A percentile compares a stretch with the other conserved stretches of the same genome.
phyloP scores from a whole-genome alignment of 37 sponge, comb jelly and placozoan genomes.

The Mnemiopsis leidyi region DNA sequence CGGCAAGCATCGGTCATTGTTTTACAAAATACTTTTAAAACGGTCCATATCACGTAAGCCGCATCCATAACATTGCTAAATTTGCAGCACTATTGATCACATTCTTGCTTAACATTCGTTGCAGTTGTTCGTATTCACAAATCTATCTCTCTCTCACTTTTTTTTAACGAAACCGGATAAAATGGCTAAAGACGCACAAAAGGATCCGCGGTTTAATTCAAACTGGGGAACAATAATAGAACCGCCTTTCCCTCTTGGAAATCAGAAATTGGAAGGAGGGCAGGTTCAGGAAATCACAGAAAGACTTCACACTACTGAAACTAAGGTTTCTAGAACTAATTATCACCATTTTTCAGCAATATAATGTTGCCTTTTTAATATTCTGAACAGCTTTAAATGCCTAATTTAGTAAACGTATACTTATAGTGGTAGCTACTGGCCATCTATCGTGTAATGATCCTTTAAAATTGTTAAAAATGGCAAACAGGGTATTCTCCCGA shows the following conservation, averaged over 20 bases:
- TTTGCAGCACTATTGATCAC: neutral
- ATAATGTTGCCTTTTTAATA: no score
- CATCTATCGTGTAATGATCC: no score
- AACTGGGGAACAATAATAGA: slow-evolving; percentile 46
- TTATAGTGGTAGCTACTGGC: no score
- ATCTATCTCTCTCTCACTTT: no score
- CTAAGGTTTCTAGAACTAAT: slow-evolving; percentile 17
- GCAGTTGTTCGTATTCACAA: neutral
- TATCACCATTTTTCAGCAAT: no score
- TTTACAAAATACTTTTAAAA: neutral
- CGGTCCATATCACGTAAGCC: neutral
- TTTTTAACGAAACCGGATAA: no score
- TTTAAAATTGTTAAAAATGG: no score
- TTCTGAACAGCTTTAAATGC: no score
- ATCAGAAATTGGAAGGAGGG: slow-evolving; percentile 22
- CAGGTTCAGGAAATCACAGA: slow-evolving; percentile 12
- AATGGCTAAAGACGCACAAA: neutral
- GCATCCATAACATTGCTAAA: neutral
- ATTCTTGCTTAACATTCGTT: neutral
- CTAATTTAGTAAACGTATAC: no score
- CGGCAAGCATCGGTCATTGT: neutral
- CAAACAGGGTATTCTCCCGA: no score
- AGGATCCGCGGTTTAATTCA: neutral
- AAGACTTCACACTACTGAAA: slow-evolving; percentile 57
- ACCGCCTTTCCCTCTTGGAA: slow-evolving; percentile 28